phyloP scores from a whole-genome alignment of 2,888 invertebrate genomes.

The Agriotes lineatus region DNA sequence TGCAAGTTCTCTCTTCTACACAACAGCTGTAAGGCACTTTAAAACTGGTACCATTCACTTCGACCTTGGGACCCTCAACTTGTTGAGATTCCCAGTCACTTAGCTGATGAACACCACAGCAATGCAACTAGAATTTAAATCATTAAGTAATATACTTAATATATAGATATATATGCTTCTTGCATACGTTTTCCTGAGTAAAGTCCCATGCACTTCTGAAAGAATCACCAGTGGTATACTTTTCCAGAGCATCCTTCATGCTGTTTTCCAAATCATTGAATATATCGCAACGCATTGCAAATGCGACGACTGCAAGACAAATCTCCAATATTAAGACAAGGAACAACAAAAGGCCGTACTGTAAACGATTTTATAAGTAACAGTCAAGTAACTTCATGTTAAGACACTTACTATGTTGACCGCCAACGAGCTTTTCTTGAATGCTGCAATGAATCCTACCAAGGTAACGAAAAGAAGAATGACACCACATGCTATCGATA shows the following conservation, averaged over 20 bases:
- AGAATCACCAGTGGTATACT: constrained; percentile 58
- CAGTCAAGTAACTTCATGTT: too few species aligned
- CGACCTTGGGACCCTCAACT: background rate
- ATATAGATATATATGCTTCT: background rate
- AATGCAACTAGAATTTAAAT: constrained; percentile 6
- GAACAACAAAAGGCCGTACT: constrained; percentile 71
- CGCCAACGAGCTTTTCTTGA: constrained; percentile 81
- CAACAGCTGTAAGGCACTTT: background rate
- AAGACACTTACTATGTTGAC: constrained; percentile 73
- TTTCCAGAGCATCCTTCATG: constrained; percentile 67
- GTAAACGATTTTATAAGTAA: too few species aligned
- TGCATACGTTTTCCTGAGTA: constrained; percentile 70
- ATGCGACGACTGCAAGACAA: constrained; percentile 59
- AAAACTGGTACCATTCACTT: background rate
- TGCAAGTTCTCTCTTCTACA: too few species aligned
- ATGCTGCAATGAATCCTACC: constrained; percentile 87
- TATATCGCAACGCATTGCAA: constrained; percentile 66
- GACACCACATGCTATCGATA: constrained; percentile 83
- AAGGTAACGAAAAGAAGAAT: constrained; percentile 81
- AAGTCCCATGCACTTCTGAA: constrained; percentile 68
- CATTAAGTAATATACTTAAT: too few species aligned
- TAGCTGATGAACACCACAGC: constrained; percentile 7
- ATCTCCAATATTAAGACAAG: constrained; percentile 73
- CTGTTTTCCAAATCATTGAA: constrained; percentile 62
- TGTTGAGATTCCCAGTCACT: background rate